Evolutionary conservation across 1,140 invertebrate genomes (phyloP), one percentile per base, ranked within the genome.

Genomic region (Ephestia elutella): DNA sequence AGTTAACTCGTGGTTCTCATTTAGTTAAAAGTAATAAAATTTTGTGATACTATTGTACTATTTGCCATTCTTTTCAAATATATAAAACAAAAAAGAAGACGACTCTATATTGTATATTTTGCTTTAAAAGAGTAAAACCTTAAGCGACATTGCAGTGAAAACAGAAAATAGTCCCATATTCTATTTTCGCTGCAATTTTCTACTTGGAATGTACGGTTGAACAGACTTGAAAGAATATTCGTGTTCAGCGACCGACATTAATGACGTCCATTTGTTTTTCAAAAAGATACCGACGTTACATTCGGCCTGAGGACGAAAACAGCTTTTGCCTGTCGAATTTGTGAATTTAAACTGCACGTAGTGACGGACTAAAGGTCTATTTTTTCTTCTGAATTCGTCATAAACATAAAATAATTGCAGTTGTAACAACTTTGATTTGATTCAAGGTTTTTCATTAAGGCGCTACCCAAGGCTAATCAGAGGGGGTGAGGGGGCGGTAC

Each of bases 201-300:
- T 67, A 68, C 62, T 70, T 68, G 59, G 62, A 63, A 62, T 65
- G 55, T 56, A 71, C 77, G 73, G 66, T 59, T 75, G 77, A 78
- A 73, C 75, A 71, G 72, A 78, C 73, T 74, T 72, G 75, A 75
- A 80, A 81, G 70, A 78, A 72, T 74, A 78, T 77, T 80, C 62
- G 74, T 73, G 68, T 73, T 70, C 71, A 78, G 56, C 65, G 60
- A 71, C 66, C 67, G 73, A 68, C 63, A 65, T 67, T 73, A 80
- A 80, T 70, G 70, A 80, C 35, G 49, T 51, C 62, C 71, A 69
- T 78, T 75, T 75, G 79, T 73, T 78, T 60, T 73, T 65, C 21
- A 35, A 13, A 48, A 35, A 59, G 44, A 44, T 17, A 17, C 38
- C 5, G 15, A 44, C 38, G 38, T 15, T 15, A 15, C n/a, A 44